Base-by-base conservation (phyloP, 2,797 vertebrate species). In the Lacerta agilis region DNA sequence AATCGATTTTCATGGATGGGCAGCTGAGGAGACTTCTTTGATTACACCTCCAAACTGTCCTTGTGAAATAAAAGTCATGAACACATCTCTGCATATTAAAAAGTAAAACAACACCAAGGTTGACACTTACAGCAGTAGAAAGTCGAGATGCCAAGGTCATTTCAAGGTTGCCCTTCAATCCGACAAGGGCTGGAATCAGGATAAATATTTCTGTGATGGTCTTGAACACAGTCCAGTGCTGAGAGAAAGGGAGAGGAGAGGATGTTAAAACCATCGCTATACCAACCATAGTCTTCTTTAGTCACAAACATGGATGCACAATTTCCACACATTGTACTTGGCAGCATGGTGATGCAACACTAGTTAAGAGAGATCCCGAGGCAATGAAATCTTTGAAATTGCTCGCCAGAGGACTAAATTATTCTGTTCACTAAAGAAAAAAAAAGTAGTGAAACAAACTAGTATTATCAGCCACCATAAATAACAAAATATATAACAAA, bases 111-210 rank as follows among this genome's bases (percentile, higher is more conserved):
- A 8, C 41, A 4, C 69, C 38, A 36, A 43, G n/a, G 66, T 15
- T 90, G 77, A 49, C 78, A 97, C 98, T 98, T 95, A 99, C 98
- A 88, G 98, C 98, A 45, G 98, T 99, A 71, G 98, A 99, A 89
- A 99, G 97, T 88, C 98, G 97, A 72, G 98, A 98, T 2, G 98
- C 98, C 95, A 99, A 92, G 0, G 98, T 99, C 98, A 99, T 99
- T 95, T 99, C 98, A 92, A 99, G 97, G 95, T 99, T 99, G 61
- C 98, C 98, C 95, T 99, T 99, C 95, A 99, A 97, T 38, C 98
- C 98, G 93, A 99, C 97, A 87, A 99, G 93, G 38, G 98, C 98
- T 27, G 98, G 98, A 87, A 99, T 98, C 96, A 99, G 92, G 82
- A 98, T 98, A 89, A 99, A 97, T 79, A 98, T 96, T 90, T 98